Evolutionary conservation across 2,113 vertebrate species (phyloP), one percentile per base, ranked within the genome.

Genomic region (Grus americana): DNA sequence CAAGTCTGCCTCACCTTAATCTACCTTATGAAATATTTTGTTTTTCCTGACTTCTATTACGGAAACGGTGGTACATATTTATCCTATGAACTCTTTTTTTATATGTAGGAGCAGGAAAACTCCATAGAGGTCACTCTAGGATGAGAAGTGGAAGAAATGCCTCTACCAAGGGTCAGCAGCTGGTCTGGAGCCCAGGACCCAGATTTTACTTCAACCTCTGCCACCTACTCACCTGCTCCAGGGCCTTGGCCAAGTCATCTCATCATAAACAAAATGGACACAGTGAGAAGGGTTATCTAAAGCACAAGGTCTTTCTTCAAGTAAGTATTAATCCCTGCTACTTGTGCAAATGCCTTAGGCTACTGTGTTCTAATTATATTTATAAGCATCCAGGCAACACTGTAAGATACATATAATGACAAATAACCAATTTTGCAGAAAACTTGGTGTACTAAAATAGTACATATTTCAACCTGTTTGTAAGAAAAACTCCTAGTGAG

Each of bases 381-480:
- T 88, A 40, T 32, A 83, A 71, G 55, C 50, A 93, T 22, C 4
- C 22, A 67, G n/a, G 12, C 9, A 78, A 44, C 73, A 80, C 50
- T 46, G 9, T 19, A 79, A 88, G 67, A 57, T 20, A 79, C 2
- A 36, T 36, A 88, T 15, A 78, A 65, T 24, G 21, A 74, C 49
- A 91, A 84, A 74, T 6, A 68, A 81, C 20, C 30, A 61, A 38
- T 15, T 92, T 84, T 62, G 82, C 54, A 68, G 78, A 85, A 92
- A 95, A 89, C 15, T 57, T 30, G 38, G 23, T 20, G 17, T 58
- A 89, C 44, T 68, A 61, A 96, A 92, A 79, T 38, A 91, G 57
- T 38, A 80, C 19, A 32, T 42, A 92, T 59, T 87, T 92, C 68
- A 84, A 49, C 19, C 67, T 63, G 52, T 85, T 95, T 92, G 71